Base-by-base conservation (phyloP, 2,888 invertebrate species). In the Bursaphelenchus okinawaensis region DNA sequence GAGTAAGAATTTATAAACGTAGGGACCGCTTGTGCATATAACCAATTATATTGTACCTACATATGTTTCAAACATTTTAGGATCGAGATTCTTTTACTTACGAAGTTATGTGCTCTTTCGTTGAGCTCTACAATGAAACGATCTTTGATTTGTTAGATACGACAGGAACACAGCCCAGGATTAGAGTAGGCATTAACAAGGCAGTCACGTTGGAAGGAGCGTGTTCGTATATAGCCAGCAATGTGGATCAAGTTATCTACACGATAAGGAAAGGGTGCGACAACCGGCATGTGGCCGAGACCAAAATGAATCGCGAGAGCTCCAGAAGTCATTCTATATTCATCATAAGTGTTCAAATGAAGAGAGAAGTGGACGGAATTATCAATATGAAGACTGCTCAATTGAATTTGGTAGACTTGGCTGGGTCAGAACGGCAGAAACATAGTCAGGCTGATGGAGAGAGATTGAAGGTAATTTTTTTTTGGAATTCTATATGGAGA, bases 371-470 rank as follows among this genome's bases (percentile, higher is more conserved):
- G 19, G 82, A 79, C n/a, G 68, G 62, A 7, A 71, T 84, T 8
- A 77, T 79, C 52, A 81, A 80, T 54, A 71, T 82, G 26, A 66
- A 78, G 52, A 71, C 71, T 2, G 83, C 84, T 0, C 81, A 85
- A 83, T 76, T 85, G 52, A 84, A 85, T 68, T 75, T 85, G n/a
- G 84, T 85, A 2, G 85, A 85, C 72, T 70, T 85, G 59, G 85
- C 85, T 16, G 85, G 85, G 0, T 83, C 83, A 58, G 85, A 85
- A 69, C 69, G 84, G 55, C 84, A 84, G 70, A 82, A 82, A 51
- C 83, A 84, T 65, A 83, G 84, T 1, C 74, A 82, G 55, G 76
- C 84, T 0, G 73, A 70, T 1, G 84, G 84, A 4, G 69, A 78
- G 7, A 73, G 83, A 9, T 71, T 85, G 16, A 84, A 84, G 79